These are phyloP conservation scores for Melospiza melodia DNA, from an alignment of 2,113 vertebrate genomes.

Conservation along the genomic window DNA sequence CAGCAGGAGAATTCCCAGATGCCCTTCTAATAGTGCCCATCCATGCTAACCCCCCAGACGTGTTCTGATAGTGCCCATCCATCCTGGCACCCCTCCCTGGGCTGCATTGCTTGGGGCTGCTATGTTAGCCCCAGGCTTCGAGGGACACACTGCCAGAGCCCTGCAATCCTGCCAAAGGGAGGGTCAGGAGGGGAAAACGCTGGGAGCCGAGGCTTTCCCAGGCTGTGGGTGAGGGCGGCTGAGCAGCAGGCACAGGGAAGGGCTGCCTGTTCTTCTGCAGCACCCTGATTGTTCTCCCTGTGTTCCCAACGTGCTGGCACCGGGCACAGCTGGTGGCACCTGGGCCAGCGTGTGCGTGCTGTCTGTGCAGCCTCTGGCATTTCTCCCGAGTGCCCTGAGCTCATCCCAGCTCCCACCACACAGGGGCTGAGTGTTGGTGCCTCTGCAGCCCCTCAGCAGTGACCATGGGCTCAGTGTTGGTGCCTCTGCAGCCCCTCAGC, in stretches of 20 bases:
- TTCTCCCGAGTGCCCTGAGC: not conserved
- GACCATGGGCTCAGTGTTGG: not conserved
- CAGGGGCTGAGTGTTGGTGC: accelerated
- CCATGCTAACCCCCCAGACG: not conserved
- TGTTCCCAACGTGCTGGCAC: not conserved
- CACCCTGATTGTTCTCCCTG: not conserved
- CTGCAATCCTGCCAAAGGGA: not conserved
- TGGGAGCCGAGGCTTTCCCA: not conserved
- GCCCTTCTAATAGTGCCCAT: not conserved
- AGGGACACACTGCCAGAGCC: not conserved
- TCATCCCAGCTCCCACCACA: accelerated
- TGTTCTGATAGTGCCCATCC: not conserved
- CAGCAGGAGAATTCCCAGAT: not conserved
- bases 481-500: too few species aligned
- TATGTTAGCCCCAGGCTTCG: not conserved
- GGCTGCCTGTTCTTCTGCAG: accelerated
- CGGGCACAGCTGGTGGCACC: not conserved
- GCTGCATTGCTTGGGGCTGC: not conserved
- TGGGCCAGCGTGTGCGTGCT: accelerated
- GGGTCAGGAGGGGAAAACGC: not conserved
- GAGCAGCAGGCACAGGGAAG: not conserved
- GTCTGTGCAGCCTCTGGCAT: not conserved
- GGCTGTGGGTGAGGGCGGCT: accelerated
- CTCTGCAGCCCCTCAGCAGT: not conserved
- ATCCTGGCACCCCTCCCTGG: not conserved